phyloP scores from a whole-genome alignment of 2,888 invertebrate genomes.

The Belgica antarctica region DNA sequence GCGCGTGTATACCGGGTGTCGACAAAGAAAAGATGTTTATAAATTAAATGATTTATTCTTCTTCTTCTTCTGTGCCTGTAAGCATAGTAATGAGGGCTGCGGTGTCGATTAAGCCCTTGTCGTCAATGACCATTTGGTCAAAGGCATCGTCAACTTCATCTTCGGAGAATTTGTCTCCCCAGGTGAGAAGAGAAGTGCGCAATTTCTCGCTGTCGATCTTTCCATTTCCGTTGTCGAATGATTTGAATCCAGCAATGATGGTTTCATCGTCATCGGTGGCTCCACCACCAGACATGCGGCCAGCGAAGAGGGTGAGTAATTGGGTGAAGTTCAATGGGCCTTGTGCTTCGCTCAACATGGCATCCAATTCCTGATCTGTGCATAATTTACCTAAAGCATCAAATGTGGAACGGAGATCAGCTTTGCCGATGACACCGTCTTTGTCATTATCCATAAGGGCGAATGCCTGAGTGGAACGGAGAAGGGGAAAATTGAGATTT shows the following conservation, averaged over 20 bases:
- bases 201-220: constrained; percentile 85
- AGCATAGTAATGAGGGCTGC: constrained; percentile 81
- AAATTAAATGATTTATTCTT: constrained; percentile 55
- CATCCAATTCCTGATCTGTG: constrained; percentile 85
- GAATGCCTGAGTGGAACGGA: constrained; percentile 69
- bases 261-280: constrained; percentile 88
- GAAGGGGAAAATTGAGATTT: neutral
- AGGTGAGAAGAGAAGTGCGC: constrained; percentile 87
- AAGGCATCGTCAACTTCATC: constrained; percentile 89
- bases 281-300: constrained; percentile 86
- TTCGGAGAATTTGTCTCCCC: constrained; percentile 87
- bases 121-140: constrained; percentile 90
- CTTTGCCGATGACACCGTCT: constrained; percentile 86
- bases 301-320: constrained; percentile 85
- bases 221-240: constrained; percentile 79
- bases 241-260: constrained; percentile 87
- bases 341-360: constrained; percentile 82
- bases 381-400: constrained; percentile 88
- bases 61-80: constrained; percentile 82
- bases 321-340: constrained; percentile 96
- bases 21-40: constrained; percentile 23
- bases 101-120: constrained; percentile 87
- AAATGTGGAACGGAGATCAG: constrained; percentile 86
- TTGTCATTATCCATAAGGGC: constrained; percentile 95
- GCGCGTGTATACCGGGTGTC: neutral